These are phyloP conservation scores for Aricia agestis DNA, from an alignment of 1,140 invertebrate species.

Conservation along the genomic window DNA sequence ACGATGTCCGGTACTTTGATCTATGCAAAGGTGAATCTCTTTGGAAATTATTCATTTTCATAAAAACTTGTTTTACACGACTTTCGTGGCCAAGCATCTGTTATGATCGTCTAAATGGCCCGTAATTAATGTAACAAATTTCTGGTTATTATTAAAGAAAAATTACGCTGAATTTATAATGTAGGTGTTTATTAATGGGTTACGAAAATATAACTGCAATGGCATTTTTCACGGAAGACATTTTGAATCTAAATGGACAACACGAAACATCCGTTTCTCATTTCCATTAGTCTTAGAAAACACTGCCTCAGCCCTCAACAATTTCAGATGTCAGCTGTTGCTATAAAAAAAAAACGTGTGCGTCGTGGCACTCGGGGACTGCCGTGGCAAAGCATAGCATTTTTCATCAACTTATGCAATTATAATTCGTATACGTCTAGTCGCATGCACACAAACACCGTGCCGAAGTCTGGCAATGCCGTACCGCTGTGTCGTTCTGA, in stretches of 20 bases:
- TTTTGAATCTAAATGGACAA: background rate
- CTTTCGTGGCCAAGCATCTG: background rate
- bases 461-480: no score
- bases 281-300: no score
- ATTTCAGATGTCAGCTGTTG: no score
- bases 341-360: no score
- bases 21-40: conserved; percentile 8
- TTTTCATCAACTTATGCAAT: no score
- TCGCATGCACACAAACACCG: no score
- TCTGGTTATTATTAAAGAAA: background rate
- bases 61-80: background rate
- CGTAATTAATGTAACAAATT: conserved; percentile 2
- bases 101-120: conserved; percentile 2
- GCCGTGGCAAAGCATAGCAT: no score
- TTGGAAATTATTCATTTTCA: conserved; percentile 5
- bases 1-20: conserved; percentile 35
- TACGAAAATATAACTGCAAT: background rate
- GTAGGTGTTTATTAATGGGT: background rate
- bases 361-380: no score
- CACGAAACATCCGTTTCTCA: no score
- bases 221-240: background rate
- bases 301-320: no score
- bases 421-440: no score
- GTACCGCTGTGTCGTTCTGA: no score
- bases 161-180: background rate